phyloP scores from a whole-genome alignment of 2,113 vertebrate species.

The Neodontobutis hainanensis region DNA sequence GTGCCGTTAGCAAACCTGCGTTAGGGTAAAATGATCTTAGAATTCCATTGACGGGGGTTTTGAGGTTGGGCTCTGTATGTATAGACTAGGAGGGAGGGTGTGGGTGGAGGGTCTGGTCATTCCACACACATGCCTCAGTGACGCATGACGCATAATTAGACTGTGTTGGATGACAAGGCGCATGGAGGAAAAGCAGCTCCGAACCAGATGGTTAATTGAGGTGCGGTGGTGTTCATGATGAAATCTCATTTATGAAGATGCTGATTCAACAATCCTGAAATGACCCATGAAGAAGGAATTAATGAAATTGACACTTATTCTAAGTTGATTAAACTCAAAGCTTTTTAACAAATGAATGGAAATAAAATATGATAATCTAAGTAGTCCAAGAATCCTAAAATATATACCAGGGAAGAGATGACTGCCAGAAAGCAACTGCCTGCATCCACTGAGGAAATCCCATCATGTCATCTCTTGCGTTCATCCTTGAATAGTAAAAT shows the following conservation, averaged over 20 bases:
- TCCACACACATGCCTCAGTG: conserved; percentile 50
- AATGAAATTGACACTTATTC: too few relatives aligned
- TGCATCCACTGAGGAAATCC: conserved; percentile 28
- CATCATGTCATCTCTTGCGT: conserved; percentile 34
- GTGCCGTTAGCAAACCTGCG: conserved; percentile 1
- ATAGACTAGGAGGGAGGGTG: conserved; percentile 12
- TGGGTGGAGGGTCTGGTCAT: conserved; percentile 41
- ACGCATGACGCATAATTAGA: conserved; percentile 38
- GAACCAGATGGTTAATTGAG: not conserved
- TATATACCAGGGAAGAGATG: not conserved
- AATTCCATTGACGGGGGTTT: conserved; percentile 50
- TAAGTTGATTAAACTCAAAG: too few relatives aligned
- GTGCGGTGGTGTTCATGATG: not conserved
- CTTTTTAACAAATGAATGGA: too few relatives aligned
- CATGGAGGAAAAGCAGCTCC: conserved; percentile 3
- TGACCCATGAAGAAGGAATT: not conserved
- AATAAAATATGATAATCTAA: too few relatives aligned
- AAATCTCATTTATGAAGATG: conserved; percentile 15
- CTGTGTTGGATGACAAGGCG: conserved; percentile 18
- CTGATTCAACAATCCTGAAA: conserved; percentile 1
- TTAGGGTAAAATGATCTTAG: conserved; percentile 45
- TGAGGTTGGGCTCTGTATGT: conserved; percentile 36
- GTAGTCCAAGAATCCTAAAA: too few relatives aligned
- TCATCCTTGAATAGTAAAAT: conserved; percentile 57
- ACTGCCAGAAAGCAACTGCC: not conserved